Base-by-base conservation (phyloP, 2,113 vertebrate genomes). In the Centrocercus urophasianus region DNA sequence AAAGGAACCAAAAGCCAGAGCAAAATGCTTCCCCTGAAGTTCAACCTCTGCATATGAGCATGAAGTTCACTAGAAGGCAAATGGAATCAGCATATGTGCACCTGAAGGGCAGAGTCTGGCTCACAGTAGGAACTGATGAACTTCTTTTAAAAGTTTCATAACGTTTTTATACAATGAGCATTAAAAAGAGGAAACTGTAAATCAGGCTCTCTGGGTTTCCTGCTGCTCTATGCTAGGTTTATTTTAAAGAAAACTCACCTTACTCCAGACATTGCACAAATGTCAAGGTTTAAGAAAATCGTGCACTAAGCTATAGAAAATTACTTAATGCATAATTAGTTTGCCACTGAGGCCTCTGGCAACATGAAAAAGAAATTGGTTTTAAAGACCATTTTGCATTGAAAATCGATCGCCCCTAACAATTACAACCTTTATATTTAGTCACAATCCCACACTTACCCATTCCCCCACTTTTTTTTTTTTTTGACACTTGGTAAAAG, bases 401-500 rank as follows among this genome's bases (percentile, higher is more conserved):
- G 91, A 85, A 95, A 83, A n/a, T 25, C 25, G 1, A 94, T 88
- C 81, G 84, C 86, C 59, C 91, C 79, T 66, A 94, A 91, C 73
- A 96, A 95, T 93, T 86, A 71, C 48, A 77, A 78, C 86, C 86
- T 88, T 92, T 90, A 81, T 84, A 73, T 80, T 82, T 88, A 71
- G 93, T 86, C 67, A 81, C 73, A 66, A 32, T 94, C 92, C 91
- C 89, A 91, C 93, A 77, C 21, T 92, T 96, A 66, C 69, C 36
- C 92, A 59, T 87, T 90, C 83, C 59, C 82, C 70, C 64, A n/a
- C 56, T 1, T n/a, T 25, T 86, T 5, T n/a, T 25, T 86, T 92
- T 95, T 96, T 96, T 82, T 92, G 90, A 97, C 95, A 78, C 88
- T 79, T 71, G 59, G 88, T 93, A 95, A 95, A 96, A 93, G 93